phyloP scores from a whole-genome alignment of 2,113 vertebrate species.

The Caracal caracal region DNA sequence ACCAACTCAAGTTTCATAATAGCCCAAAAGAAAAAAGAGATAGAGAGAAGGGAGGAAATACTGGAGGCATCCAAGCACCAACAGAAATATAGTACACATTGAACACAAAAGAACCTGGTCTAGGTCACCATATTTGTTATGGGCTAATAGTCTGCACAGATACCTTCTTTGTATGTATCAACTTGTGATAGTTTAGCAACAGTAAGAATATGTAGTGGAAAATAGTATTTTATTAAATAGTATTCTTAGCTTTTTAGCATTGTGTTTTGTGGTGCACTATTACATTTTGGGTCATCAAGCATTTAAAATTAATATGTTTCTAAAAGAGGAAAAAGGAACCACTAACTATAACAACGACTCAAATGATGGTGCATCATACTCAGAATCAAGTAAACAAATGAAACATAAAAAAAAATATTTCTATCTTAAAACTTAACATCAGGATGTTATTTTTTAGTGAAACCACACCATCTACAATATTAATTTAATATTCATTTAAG shows the following conservation, averaged over 20 bases:
- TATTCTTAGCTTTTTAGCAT: background rate
- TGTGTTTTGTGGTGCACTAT: background rate
- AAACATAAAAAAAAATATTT: background rate
- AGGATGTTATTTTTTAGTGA: conserved; percentile 1
- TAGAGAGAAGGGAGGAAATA: too few relatives aligned
- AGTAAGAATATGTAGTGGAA: background rate
- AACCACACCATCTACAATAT: background rate
- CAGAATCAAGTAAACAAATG: background rate
- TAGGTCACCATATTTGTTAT: background rate
- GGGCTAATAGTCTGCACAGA: background rate
- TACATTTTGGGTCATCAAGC: background rate
- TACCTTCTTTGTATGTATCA: background rate
- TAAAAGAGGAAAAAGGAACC: background rate
- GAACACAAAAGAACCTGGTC: background rate
- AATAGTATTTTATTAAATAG: background rate
- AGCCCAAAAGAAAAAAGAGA: background rate
- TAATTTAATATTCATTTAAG: conserved; percentile 35
- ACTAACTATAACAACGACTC: background rate
- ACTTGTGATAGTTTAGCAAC: background rate
- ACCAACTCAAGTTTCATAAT: background rate
- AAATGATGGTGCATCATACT: background rate
- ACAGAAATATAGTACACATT: background rate
- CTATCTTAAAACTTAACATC: background rate
- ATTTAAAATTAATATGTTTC: conserved; percentile 12
- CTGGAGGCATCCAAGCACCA: background rate